Evolutionary conservation across 1,140 invertebrate genomes (phyloP), one percentile per base, ranked within the genome.

Genomic region (Archivesica marissinica): DNA sequence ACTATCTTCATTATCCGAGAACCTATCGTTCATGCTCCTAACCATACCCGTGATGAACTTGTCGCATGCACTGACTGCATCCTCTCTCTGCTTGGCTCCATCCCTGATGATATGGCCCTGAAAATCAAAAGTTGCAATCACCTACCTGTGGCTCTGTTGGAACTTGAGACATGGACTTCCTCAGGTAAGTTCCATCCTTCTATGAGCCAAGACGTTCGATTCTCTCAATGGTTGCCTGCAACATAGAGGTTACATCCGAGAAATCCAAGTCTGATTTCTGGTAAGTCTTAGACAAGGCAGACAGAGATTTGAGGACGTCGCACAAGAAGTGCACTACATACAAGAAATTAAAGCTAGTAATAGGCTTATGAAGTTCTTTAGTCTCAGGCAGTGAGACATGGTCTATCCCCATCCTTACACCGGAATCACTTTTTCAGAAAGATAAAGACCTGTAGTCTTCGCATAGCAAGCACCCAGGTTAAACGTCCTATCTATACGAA

Each of bases 101-200:
- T 77, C 75, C 11, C 75, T 77, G n/a, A 77, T 59, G 28, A 54
- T 79, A 54, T 79, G 76, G 33, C 59, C 76, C 28, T 64, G 33
- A 28, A 33, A 79, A 54, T 79, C 56, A 64, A 79, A 79, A 41
- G 76, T 79, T 66, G n/a, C 35, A 17, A 79, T 61, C 54, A 23
- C 56, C 59, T 59, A 50, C 47, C 76, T 66, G 50, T 35, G 76
- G 76, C 59, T 79, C 76, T 13, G n/a, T 23, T 66, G 76, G 76
- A n/a, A 79, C 76, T 39, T 79, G 75, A n/a, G n/a, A n/a, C n/a
- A n/a, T n/a, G n/a, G n/a, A n/a, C n/a, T n/a, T n/a, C n/a, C 75
- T 59, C 17, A 54, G 47, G 35, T 9, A 59, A 6, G 17, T 59
- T 7, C 54, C 25, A 59, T 59, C 54, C 23, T 59, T 52, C 20